A percentile compares a stretch with the other conserved stretches of the same genome.
These are phyloP conservation scores for Sminthopsis crassicaudata DNA, from an alignment of 2,113 vertebrate species.

Conservation along the genomic window DNA sequence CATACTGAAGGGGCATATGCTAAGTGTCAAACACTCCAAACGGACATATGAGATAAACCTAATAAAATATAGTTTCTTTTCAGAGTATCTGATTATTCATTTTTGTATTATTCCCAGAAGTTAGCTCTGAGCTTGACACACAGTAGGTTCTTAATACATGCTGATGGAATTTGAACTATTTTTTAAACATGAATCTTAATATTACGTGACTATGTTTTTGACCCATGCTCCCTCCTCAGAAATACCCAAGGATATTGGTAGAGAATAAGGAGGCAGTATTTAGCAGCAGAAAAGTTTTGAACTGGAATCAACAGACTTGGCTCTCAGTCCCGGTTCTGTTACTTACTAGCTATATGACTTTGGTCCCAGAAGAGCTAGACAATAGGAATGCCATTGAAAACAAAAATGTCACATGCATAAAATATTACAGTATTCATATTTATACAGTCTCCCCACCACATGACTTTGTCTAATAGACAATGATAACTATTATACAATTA, in stretches of 20 bases:
- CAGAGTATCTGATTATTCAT: neutral
- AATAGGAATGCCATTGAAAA: conserved; percentile 68
- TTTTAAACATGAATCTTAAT: conserved; percentile 44
- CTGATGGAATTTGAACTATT: neutral
- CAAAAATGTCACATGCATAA: conserved; percentile 55
- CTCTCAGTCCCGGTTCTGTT: neutral
- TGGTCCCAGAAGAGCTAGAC: conserved; percentile 46
- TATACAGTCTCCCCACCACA: conserved; percentile 52
- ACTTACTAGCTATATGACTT: neutral
- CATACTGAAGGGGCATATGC: conserved; percentile 1
- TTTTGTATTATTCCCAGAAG: neutral
- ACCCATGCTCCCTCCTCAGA: conserved; percentile 29
- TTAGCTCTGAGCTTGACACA: neutral
- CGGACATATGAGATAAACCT: conserved; percentile 10
- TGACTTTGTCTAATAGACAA: conserved; percentile 57
- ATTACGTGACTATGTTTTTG: conserved; percentile 14
- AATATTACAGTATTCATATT: conserved; percentile 40
- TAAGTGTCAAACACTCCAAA: neutral
- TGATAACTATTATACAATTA: conserved; percentile 45
- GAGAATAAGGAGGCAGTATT: neutral
- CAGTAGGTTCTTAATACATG: neutral
- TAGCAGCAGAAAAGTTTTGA: neutral
- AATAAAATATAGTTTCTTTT: conserved; percentile 24
- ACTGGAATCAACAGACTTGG: neutral
- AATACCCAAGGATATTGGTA: conserved; percentile 41